Conservation (phyloP, 2,113 vertebrate genomes). For the Mus musculus region GRCm39 chr15:84148501-84149000, state of each 20-base stretch:
- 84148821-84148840: neutral
- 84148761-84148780: neutral
- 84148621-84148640: neutral
- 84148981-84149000: neutral
- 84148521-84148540: neutral
- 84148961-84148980: neutral
- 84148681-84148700: neutral
- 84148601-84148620: accelerated
- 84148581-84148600: neutral
- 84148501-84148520: neutral
- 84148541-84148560: neutral
- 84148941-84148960: neutral
- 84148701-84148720: neutral
- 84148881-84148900: accelerated
- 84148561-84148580: neutral
- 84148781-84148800: neutral
- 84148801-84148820: neutral
- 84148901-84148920: accelerated
- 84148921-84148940: neutral
- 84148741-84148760: neutral
- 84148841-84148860: neutral
- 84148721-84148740: neutral
- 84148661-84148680: neutral
- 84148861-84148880: accelerated
- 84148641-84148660: neutral